Percentiles rank a stretch among this genome's conserved stretches.
phyloP scores from a whole-genome alignment of 2,113 vertebrate species.

The Lonchura striata region DNA sequence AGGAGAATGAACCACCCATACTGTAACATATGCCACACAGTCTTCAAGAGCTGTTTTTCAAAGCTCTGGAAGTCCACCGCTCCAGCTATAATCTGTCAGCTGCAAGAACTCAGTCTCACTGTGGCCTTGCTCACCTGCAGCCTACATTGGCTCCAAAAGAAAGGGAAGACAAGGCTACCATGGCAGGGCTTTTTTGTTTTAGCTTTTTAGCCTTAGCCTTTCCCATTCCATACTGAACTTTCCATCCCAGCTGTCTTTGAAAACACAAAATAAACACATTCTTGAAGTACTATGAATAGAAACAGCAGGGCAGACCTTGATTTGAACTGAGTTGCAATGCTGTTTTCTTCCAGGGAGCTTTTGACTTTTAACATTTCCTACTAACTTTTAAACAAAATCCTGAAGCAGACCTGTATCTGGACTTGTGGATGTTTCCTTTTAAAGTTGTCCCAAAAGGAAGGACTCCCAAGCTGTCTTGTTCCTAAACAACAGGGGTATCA shows the following conservation, averaged over 20 bases:
- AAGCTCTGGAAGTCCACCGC: not conserved
- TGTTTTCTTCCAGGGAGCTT: not conserved
- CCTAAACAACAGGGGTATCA: not conserved
- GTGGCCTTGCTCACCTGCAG: not conserved
- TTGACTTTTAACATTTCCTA: not conserved
- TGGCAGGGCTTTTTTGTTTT: not conserved
- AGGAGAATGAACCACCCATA: not conserved
- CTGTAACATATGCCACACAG: not conserved
- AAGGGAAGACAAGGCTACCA: not conserved
- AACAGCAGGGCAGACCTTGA: not conserved
- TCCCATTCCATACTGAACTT: not conserved
- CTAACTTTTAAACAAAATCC: not conserved
- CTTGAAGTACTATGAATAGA: not conserved
- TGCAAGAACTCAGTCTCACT: not conserved
- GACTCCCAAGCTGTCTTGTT: not conserved
- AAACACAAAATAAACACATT: conserved; percentile 20
- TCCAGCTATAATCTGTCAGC: not conserved
- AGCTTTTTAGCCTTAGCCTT: not conserved
- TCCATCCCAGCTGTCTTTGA: not conserved
- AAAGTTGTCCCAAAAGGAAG: not conserved
- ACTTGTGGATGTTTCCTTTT: not conserved
- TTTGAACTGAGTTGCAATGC: not conserved
- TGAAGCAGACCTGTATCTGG: not conserved
- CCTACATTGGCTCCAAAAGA: not conserved
- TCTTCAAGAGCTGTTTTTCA: not conserved